These are phyloP conservation scores for Eilema griseolum DNA, from an alignment of 2,888 invertebrate species.

Conservation along the genomic window DNA sequence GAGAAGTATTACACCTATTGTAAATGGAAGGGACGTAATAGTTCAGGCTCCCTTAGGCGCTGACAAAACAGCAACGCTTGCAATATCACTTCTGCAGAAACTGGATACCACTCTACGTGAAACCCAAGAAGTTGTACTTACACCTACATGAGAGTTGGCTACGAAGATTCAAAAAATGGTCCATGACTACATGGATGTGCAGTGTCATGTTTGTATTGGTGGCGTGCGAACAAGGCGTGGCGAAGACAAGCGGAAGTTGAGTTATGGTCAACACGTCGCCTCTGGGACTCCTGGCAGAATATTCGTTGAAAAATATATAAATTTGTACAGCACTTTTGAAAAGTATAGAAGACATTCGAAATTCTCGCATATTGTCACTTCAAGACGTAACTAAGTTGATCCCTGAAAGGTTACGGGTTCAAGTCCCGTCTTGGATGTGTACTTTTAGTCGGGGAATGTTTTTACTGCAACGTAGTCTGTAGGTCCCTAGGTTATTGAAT, in stretches of 20 bases:
- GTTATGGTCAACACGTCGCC: conserved; percentile 99
- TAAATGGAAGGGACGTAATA: conserved; percentile 99
- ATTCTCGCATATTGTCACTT: too few relatives aligned
- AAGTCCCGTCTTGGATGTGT: not conserved
- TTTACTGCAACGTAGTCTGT: too few relatives aligned
- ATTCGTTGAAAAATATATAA: conserved; percentile 88
- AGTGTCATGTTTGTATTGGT: conserved; percentile 99
- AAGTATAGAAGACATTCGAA: too few relatives aligned
- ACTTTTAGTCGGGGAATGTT: too few relatives aligned
- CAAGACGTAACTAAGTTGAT: too few relatives aligned
- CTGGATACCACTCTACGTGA: conserved; percentile 97
- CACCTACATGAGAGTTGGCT: conserved; percentile 99
- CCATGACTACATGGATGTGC: conserved; percentile 99
- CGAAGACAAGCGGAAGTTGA: conserved; percentile 98
- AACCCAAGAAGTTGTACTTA: conserved; percentile 96
- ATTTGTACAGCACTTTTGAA: too few relatives aligned
- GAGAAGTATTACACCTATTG: conserved; percentile 97
- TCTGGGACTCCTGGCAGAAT: conserved; percentile 99
- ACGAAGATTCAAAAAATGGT: conserved; percentile 99
- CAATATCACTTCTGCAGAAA: conserved; percentile 97
- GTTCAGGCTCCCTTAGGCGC: conserved; percentile 99
- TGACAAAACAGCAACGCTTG: conserved; percentile 99
- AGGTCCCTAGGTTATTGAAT: too few relatives aligned
- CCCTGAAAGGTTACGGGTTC: not conserved
- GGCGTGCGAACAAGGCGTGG: conserved; percentile 99